Base-by-base conservation (phyloP, 2,113 vertebrate genomes). In the Dicerorhinus sumatrensis region DNA sequence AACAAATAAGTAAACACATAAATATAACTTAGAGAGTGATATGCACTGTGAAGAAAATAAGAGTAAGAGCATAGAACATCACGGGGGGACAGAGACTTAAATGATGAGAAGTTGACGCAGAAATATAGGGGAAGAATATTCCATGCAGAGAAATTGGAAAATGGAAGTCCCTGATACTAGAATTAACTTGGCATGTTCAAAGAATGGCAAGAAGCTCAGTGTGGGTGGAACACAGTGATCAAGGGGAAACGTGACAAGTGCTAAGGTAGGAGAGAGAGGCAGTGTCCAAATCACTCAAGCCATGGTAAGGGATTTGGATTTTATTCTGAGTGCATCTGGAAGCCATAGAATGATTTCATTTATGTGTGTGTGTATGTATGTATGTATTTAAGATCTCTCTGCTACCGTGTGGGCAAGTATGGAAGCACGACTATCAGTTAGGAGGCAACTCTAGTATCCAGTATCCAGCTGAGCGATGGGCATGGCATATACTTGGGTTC, bases 391-490 rank as follows among this genome's bases (percentile, higher is more conserved):
- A 54, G 51, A 54, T 54, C 14, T 54, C 51, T 54, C 51, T 54
- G 51, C 12, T 54, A 54, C 51, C 16, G 51, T 54, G 13, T 54
- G 51, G 51, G 12, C 51, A 54, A 54, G 14, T 54, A 4, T 54
- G 14, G 51, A 54, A 54, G 14, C 51, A 54, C 3, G 51, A 54
- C 14, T 14, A 54, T 14, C 14, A 9, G 3, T 16, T 54, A 54
- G 51, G 69, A 67, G 11, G 27, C 29, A 58, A 70, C n/a, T 33
- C 9, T 39, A 20, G 9, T 9, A 54, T 46, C 12, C n/a, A 27
- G 4, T 46, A 8, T 39, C 6, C 31, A 18, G 8, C 31, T 21
- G 4, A 27, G 3, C 13, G 12, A 79, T 1, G 11, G 48, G 0
- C 33, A 51, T 31, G 42, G 46, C 27, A 70, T 62, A 58, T 36